Base-by-base conservation (phyloP, 2,113 vertebrate genomes). In the Nanger granti region DNA sequence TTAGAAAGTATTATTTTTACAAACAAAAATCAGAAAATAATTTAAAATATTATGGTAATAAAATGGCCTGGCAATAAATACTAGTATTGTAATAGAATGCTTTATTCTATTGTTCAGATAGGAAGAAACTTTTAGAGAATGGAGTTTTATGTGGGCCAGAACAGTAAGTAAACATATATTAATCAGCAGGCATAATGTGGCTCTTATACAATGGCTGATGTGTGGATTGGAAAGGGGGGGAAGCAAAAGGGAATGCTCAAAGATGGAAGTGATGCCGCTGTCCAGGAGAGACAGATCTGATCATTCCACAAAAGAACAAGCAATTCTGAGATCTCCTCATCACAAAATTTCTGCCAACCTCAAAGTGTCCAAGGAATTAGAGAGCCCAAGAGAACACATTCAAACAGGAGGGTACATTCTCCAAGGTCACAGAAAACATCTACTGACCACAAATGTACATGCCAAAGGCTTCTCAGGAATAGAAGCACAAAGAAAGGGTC, bases 11-110 rank as follows among this genome's bases (percentile, higher is more conserved):
- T 28, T 89, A 34, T 62, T 69, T 96, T 54, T 8, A 91, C 7
- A 80, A 62, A 79, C 69, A 59, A 87, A 88, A 84, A 80, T 82
- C 57, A 84, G 11, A 89, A 82, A 91, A 97, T 60, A 86, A 76
- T 92, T 34, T 8, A 80, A 66, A 94, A 89, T n/a, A 47, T 64
- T 82, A 28, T 52, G 17, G 20, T 83, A 91, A 85, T 47, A 88
- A 92, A 96, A 90, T n/a, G 57, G 22, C 34, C 22, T 37, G 83
- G 22, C 34, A 57, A 57, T 85, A 37, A 85, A 34, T 85, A 85
- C 54, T 85, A 22, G 83, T 76, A 54, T 49, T 17, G 20, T 83
- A 88, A 85, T 54, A 90, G 94, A 95, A 86, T n/a, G 57, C 54
- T 41, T 4, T 41, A n/a, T 88, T 87, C 47, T 55, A 3, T 92